These are phyloP conservation scores for Copidosoma floridanum DNA, from an alignment of 1,140 invertebrate genomes.

Conservation along the genomic window DNA sequence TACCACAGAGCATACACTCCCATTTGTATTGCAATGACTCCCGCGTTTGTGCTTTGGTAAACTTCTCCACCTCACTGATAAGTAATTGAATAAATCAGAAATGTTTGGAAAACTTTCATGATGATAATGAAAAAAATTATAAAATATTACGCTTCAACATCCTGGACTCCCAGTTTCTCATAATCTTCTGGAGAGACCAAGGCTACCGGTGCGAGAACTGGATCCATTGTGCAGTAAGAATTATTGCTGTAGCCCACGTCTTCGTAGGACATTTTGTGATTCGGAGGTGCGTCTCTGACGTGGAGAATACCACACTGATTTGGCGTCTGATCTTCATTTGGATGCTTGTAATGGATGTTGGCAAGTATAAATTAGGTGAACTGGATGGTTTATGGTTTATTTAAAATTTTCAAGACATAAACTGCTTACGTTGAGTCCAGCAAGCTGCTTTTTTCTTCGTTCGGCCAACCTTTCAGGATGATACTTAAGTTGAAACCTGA, in stretches of 20 bases:
- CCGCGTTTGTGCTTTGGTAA: slow-evolving; percentile 90
- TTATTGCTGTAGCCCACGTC: slow-evolving; percentile 50
- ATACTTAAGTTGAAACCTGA: slow-evolving; percentile 98
- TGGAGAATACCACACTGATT: slow-evolving; percentile 98
- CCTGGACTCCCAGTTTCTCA: slow-evolving; percentile 83
- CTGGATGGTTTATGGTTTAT: no score
- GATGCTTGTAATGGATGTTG: slow-evolving; percentile 98
- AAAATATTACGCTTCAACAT: slow-evolving; percentile 67
- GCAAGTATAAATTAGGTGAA: no score
- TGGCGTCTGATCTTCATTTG: slow-evolving; percentile 99
- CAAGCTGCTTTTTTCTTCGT: slow-evolving; percentile 82
- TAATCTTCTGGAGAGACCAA: slow-evolving; percentile 76
- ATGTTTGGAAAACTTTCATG: neutral
- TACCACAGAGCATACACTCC: slow-evolving; percentile 96
- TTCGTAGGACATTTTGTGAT: slow-evolving; percentile 67
- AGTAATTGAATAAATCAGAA: slow-evolving; percentile 9
- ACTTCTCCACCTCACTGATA: slow-evolving; percentile 84
- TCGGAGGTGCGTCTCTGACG: slow-evolving; percentile 82
- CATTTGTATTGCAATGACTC: slow-evolving; percentile 97
- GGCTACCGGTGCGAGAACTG: slow-evolving; percentile 76
- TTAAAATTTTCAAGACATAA: no score
- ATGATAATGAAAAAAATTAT: neutral
- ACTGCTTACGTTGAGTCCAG: slow-evolving; percentile 74
- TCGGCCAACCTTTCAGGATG: slow-evolving; percentile 95
- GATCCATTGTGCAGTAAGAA: slow-evolving; percentile 81